These are phyloP conservation scores for Ardeotis arabs DNA, from an alignment of 2,113 vertebrate species.

Conservation along the genomic window DNA sequence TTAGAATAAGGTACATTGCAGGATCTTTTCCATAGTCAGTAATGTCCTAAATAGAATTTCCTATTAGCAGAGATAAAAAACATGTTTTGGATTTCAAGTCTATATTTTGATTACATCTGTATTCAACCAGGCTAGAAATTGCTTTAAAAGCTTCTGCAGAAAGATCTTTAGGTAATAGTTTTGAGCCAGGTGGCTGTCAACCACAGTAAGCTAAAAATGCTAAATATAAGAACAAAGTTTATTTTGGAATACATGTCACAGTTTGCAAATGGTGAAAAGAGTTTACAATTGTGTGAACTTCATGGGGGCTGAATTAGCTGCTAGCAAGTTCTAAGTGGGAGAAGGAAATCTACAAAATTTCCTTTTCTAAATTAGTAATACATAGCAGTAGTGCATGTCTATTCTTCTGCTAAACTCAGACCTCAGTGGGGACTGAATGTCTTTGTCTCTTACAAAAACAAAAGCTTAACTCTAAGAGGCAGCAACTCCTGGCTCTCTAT, in stretches of 20 bases:
- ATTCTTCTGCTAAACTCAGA: neutral
- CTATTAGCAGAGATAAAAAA: neutral
- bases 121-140: neutral
- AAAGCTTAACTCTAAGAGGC: neutral
- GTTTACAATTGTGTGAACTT: neutral
- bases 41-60: neutral
- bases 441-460: neutral
- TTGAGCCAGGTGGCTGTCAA: conserved; percentile 17
- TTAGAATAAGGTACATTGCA: neutral
- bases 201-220: neutral
- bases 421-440: neutral
- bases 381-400: neutral
- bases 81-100: neutral
- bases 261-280: neutral
- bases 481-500: neutral
- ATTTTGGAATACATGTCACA: conserved; percentile 33
- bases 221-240: conserved; percentile 40
- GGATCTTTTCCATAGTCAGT: neutral
- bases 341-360: neutral
- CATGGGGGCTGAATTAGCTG: neutral
- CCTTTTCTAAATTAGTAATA: neutral
- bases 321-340: neutral
- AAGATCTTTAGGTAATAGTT: neutral
- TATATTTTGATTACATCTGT: neutral
- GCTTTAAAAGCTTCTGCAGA: neutral